Evolutionary conservation across 2,113 vertebrate genomes (phyloP).

Genomic region (Elgaria multicarinata): DNA sequence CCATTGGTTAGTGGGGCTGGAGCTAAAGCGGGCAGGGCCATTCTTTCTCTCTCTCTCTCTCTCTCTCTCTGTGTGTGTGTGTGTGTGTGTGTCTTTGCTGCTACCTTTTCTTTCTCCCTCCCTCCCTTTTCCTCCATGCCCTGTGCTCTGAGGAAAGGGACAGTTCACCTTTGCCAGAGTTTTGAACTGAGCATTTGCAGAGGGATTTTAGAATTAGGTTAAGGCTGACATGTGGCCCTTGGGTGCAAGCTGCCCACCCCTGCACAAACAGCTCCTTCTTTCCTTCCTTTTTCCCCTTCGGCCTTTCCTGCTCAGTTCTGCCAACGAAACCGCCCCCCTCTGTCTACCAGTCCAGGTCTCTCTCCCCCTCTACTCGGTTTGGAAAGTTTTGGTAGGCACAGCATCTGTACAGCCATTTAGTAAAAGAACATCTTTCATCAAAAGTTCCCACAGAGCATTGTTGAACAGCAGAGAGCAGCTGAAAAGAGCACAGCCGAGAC

Average conservation of each 20-base stretch:
- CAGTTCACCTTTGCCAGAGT: background rate
- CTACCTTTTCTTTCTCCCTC: too few species aligned
- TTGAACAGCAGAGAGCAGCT: background rate
- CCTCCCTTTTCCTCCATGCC: too few species aligned
- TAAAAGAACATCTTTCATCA: background rate
- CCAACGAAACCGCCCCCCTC: background rate
- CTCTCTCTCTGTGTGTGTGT: too few species aligned
- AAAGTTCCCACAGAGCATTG: background rate
- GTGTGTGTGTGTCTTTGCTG: too few species aligned
- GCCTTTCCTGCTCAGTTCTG: background rate
- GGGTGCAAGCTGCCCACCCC: background rate
- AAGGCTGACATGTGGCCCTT: too few species aligned
- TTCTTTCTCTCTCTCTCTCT: too few species aligned
- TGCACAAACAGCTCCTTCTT: background rate
- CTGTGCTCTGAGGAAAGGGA: background rate
- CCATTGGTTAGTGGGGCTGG: too few species aligned
- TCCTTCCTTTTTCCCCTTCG: too few species aligned
- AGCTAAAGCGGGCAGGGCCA: too few species aligned
- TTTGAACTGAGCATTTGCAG: background rate
- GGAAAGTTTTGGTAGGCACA: background rate
- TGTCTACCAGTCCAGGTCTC: background rate
- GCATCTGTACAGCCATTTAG: background rate
- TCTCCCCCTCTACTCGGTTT: background rate
- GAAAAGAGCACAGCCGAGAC: background rate
- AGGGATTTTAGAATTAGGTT: background rate